These are phyloP conservation scores for Drosophila carrolli DNA, from an alignment of 1,140 invertebrate genomes.

Conservation along the genomic window DNA sequence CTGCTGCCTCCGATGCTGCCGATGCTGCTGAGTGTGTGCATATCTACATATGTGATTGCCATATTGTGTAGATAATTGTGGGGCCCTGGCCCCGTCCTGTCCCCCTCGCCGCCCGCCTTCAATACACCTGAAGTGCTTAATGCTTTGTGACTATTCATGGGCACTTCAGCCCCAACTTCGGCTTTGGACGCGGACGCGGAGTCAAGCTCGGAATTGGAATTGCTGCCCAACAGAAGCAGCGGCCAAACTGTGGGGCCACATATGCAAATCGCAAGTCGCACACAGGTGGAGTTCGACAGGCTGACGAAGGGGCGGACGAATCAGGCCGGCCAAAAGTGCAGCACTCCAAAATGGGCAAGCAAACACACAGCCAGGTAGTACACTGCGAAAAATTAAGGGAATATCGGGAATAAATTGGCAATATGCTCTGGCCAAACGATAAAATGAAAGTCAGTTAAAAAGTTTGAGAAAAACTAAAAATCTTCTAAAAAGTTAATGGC, in stretches of 20 bases:
- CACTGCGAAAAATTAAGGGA: constrained; percentile 13
- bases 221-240: constrained; percentile 75
- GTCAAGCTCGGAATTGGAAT: constrained; percentile 36
- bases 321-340: constrained; percentile 72
- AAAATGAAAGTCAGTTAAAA: no score
- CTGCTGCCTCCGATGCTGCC: constrained; percentile 35
- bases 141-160: constrained; percentile 83
- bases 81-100: constrained; percentile 36
- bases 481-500: no score
- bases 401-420: background rate
- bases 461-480: no score
- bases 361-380: constrained; percentile 35
- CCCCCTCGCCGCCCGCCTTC: background rate
- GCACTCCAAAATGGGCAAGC: constrained; percentile 76
- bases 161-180: constrained; percentile 61
- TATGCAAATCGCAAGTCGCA: constrained; percentile 73
- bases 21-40: constrained; percentile 59
- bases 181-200: constrained; percentile 1
- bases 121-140: constrained; percentile 76
- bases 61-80: constrained; percentile 84
- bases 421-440: background rate
- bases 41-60: constrained; percentile 83
- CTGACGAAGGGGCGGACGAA: constrained; percentile 33
- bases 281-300: constrained; percentile 59
- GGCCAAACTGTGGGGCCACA: constrained; percentile 60